phyloP scores from a whole-genome alignment of 2,888 invertebrate species.

The Clivina fossor region DNA sequence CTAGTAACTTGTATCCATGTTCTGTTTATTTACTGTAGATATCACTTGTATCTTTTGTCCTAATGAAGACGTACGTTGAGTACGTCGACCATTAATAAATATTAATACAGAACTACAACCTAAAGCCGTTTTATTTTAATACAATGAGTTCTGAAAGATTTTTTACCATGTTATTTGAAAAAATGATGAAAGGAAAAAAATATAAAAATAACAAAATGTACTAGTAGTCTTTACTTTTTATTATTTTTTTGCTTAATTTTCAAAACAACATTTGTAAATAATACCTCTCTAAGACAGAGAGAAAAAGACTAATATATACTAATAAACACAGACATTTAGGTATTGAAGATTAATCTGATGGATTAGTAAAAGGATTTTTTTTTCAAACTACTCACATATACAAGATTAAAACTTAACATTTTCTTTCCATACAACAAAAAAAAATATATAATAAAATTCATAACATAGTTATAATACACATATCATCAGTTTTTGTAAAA shows the following conservation, averaged over 20 bases:
- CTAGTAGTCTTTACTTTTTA: slow-evolving; percentile 44
- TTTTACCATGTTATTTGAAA: no score
- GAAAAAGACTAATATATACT: slow-evolving; percentile 34
- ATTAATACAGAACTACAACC: no score
- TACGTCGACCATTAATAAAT: no score
- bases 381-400: slow-evolving; percentile 31
- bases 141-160: no score
- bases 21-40: no score
- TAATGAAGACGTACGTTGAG: no score
- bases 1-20: no score
- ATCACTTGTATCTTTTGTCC: no score
- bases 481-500: slow-evolving; percentile 15
- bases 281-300: slow-evolving; percentile 40
- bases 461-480: slow-evolving; percentile 22
- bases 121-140: no score
- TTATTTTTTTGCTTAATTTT: slow-evolving; percentile 46
- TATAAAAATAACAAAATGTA: slow-evolving; percentile 26
- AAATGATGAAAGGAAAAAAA: no score
- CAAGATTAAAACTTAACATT: slow-evolving; percentile 28
- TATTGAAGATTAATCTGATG: slow-evolving; percentile 26
- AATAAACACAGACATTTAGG: slow-evolving; percentile 35
- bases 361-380: slow-evolving; percentile 32
- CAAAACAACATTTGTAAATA: slow-evolving; percentile 48
- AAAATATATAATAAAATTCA: slow-evolving; percentile 14
- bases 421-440: slow-evolving; percentile 22